phyloP scores from a whole-genome alignment of 2,113 vertebrate species.

The Rostratula benghalensis region DNA sequence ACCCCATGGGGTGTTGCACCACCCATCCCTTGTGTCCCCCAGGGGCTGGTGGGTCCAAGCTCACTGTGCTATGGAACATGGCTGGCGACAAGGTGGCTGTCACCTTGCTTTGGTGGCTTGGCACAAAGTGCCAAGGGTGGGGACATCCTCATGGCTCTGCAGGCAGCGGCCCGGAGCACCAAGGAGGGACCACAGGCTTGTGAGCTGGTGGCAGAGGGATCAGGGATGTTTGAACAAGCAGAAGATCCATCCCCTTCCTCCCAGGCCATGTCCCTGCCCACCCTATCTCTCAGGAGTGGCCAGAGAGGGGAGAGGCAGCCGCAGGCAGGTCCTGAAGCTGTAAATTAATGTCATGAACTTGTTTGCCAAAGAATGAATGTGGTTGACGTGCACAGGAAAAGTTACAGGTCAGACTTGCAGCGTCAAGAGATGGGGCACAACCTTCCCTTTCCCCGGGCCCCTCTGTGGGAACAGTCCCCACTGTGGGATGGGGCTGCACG shows the following conservation, averaged over 20 bases:
- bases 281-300: not conserved
- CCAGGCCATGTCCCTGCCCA: not conserved
- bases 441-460: not conserved
- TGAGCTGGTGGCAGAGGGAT: not conserved
- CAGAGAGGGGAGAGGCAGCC: not conserved
- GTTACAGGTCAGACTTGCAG: not conserved
- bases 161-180: not conserved
- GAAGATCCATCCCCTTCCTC: not conserved
- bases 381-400: not conserved
- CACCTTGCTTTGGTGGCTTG: not conserved
- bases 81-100: not conserved
- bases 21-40: rapidly evolving
- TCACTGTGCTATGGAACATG: rapidly evolving
- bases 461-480: rapidly evolving
- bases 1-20: not conserved
- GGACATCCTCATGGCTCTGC: not conserved
- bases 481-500: rapidly evolving
- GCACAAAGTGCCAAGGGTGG: not conserved
- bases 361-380: not conserved
- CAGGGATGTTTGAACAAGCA: not conserved
- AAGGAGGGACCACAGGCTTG: rapidly evolving
- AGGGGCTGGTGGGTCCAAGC: not conserved
- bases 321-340: not conserved
- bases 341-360: not conserved
- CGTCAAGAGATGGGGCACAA: rapidly evolving